Conservation (phyloP, 64 coral and sea anemone genomes). For the Porites lutea region DNA sequence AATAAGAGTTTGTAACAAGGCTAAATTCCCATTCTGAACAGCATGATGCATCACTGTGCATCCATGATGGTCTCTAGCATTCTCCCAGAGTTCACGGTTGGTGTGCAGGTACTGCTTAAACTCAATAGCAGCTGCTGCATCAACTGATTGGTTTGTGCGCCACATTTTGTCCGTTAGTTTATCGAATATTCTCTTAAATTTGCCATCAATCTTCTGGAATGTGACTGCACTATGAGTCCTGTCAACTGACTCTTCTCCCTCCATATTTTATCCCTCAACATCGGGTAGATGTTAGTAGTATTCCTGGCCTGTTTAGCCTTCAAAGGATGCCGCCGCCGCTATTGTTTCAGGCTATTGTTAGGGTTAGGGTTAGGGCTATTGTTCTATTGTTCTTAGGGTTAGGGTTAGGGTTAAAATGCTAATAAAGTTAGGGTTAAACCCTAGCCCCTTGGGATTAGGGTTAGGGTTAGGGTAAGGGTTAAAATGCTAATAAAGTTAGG, state of each 20-base stretch:
- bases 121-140: not conserved
- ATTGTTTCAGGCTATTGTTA: too few relatives aligned
- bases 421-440: too few relatives aligned
- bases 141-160: not conserved
- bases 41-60: conserved; percentile 54
- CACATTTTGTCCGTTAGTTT: conserved; percentile 22
- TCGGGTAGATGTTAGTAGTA: conserved; percentile 3
- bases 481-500: too few relatives aligned
- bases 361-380: too few relatives aligned
- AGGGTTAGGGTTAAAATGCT: too few relatives aligned
- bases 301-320: too few relatives aligned
- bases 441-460: too few relatives aligned
- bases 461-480: too few relatives aligned
- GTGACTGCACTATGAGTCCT: too few relatives aligned
- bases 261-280: not conserved
- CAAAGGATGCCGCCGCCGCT: too few relatives aligned
- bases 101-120: conserved; percentile 22
- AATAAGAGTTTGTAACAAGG: not conserved
- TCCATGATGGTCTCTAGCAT: conserved; percentile 44
- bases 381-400: too few relatives aligned
- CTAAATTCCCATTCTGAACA: conserved; percentile 10
- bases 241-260: not conserved
- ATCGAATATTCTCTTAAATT: conserved; percentile 11
- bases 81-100: conserved; percentile 21
- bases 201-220: conserved; percentile 35